Evolutionary conservation across 2,888 invertebrate genomes (phyloP), one percentile per base, ranked within the genome.

Genomic region (Crossocerus cetratus): DNA sequence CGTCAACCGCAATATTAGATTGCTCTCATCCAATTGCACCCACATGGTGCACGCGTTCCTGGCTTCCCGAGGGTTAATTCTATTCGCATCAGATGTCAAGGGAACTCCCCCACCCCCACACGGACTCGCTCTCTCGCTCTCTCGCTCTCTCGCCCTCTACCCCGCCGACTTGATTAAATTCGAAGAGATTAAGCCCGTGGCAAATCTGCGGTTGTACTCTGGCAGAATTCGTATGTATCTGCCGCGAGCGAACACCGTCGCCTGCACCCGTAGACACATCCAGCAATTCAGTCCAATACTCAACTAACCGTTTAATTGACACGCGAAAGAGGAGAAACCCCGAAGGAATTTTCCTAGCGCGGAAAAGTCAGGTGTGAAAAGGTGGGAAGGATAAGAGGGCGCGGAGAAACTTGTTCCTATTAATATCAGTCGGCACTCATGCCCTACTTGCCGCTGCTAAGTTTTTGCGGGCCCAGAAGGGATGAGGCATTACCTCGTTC

Each of bases 401-500:
- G 32, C 8, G 11, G 32, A 32, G 32, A 32, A 32, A 32, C 32
- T 32, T 32, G 32, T 32, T 32, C 32, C 32, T 32, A 32, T 32
- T 32, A 32, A 32, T 32, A 32, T 32, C 32, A 32, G 32, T 32
- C 32, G 32, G 11, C 32, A 32, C 32, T 32, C 32, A 1, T 32
- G 32, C 8, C 32, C 32, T 32, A 32, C 32, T 32, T 32, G 32
- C 8, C 32, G 32, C 32, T n/a, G 11, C 32, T 11, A 32, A 32
- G 32, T 32, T 32, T 32, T 32, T 32, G 32, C 32, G 5, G 11
- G 32, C 11, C 32, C 8, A 32, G 32, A 11, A 4, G 32, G 61
- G 67, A 58, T 62, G 20, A 42, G 53, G 53, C 74, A 59, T 42
- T 61, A 22, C 20, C 53, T 66, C 20, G 32, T 32, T 32, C 32